phyloP scores from a whole-genome alignment of 2,888 invertebrate species.

The Itoplectis maculator region DNA sequence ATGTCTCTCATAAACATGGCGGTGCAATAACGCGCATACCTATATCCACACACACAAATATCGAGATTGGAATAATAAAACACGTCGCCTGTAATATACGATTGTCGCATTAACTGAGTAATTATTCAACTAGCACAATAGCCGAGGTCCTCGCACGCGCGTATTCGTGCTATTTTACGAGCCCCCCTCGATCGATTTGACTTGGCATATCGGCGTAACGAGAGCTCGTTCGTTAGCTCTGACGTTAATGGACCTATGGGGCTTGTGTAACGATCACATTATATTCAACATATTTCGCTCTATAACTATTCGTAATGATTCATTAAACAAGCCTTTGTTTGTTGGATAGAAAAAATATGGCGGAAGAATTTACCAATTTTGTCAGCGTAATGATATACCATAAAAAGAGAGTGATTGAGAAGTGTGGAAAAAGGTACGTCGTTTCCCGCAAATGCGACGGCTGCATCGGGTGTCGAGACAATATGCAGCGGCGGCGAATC shows the following conservation, averaged over 20 bases:
- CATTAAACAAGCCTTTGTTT: conserved; percentile 42
- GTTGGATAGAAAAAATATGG: conserved; percentile 8
- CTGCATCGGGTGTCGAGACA: conserved; percentile 7
- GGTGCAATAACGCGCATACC: background rate
- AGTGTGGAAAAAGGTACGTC: conserved; percentile 24
- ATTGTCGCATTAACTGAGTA: conserved; percentile 26
- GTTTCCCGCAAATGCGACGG: conserved; percentile 39
- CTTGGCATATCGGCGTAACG: conserved; percentile 57
- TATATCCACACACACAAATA: background rate
- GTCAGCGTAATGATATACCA: too few relatives aligned
- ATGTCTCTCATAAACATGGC: too few relatives aligned
- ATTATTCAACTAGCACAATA: conserved; percentile 17
- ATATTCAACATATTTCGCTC: conserved; percentile 28
- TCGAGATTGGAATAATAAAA: background rate
- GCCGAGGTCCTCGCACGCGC: background rate
- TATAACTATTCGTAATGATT: conserved; percentile 31
- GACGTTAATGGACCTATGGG: conserved; percentile 61
- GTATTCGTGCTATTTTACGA: conserved; percentile 50
- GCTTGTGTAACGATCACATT: conserved; percentile 48
- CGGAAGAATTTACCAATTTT: too few relatives aligned
- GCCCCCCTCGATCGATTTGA: conserved; percentile 48
- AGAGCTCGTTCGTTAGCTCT: conserved; percentile 56
- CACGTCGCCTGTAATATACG: background rate
- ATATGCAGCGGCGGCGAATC: conserved; percentile 37
- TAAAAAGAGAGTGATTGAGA: too few relatives aligned